phyloP scores from a whole-genome alignment of 1,140 invertebrate species.

The Trigoniulus corallinus region DNA sequence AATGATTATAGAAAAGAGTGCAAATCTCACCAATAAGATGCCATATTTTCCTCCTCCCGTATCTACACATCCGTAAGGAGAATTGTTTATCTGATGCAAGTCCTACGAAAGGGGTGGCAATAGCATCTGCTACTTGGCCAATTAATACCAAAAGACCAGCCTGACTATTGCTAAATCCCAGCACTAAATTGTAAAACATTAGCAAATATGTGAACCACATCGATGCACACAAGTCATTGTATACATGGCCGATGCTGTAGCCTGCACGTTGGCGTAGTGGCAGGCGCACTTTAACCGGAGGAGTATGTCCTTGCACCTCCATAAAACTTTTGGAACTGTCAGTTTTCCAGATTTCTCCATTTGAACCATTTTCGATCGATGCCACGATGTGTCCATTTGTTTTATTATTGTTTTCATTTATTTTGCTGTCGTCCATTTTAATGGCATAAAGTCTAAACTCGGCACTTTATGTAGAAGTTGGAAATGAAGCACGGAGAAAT shows the following conservation, averaged over 20 bases:
- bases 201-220: constrained; percentile 96
- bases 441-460: too few species aligned
- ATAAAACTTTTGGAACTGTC: not conserved
- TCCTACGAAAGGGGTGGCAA: constrained; percentile 78
- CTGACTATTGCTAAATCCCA: constrained; percentile 50
- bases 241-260: constrained; percentile 55
- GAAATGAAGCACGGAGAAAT: too few species aligned
- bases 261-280: not conserved
- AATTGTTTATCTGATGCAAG: constrained; percentile 57
- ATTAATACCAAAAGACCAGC: constrained; percentile 65
- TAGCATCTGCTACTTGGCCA: constrained; percentile 75
- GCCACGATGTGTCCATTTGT: too few species aligned
- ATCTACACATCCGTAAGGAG: constrained; percentile 34
- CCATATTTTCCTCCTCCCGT: constrained; percentile 78
- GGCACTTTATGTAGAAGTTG: too few species aligned
- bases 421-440: too few species aligned
- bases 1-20: too few species aligned
- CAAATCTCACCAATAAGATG: constrained; percentile 78
- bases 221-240: constrained; percentile 88
- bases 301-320: not conserved
- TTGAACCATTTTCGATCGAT: too few species aligned
- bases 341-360: too few species aligned
- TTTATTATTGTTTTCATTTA: too few species aligned
- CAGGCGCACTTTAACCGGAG: not conserved
- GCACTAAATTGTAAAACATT: constrained; percentile 72